A percentile compares a stretch with the other conserved stretches of the same genome.
Conservation (phyloP, 2,113 vertebrate genomes). For the Serilophus lunatus region DNA sequence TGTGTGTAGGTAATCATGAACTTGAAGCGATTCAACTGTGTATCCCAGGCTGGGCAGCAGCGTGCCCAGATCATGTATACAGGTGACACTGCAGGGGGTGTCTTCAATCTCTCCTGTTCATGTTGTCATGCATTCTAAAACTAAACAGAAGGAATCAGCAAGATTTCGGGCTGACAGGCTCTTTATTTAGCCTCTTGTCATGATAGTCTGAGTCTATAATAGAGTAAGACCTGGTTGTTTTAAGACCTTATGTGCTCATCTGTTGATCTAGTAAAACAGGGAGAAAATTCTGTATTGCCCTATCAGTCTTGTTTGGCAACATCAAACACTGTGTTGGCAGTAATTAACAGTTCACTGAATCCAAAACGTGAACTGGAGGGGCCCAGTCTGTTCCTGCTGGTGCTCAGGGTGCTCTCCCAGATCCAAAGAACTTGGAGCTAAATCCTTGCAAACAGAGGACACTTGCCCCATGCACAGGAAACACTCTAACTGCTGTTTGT, state of each 20-base stretch:
- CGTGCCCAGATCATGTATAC: not conserved
- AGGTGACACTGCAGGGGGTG: not conserved
- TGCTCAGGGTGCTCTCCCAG: not conserved
- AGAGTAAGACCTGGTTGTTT: not conserved
- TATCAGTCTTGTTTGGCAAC: not conserved
- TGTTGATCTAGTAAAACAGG: not conserved
- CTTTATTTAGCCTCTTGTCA: not conserved
- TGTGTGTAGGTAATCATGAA: not conserved
- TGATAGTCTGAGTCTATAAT: not conserved
- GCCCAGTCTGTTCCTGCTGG: accelerated
- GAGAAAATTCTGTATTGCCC: not conserved
- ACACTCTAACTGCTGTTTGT: not conserved
- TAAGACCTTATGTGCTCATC: not conserved
- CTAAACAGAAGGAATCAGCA: not conserved
- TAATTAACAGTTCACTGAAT: not conserved
- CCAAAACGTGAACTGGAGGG: not conserved
- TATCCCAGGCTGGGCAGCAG: not conserved
- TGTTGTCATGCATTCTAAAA: not conserved
- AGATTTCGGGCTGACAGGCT: not conserved
- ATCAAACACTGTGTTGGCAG: not conserved
- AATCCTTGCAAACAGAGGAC: not conserved
- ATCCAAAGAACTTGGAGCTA: accelerated
- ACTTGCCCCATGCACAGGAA: accelerated
- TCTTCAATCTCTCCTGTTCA: not conserved
- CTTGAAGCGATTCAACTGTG: not conserved